Base-by-base conservation (phyloP, 2,797 vertebrate genomes). In the Liparis tanakae region DNA sequence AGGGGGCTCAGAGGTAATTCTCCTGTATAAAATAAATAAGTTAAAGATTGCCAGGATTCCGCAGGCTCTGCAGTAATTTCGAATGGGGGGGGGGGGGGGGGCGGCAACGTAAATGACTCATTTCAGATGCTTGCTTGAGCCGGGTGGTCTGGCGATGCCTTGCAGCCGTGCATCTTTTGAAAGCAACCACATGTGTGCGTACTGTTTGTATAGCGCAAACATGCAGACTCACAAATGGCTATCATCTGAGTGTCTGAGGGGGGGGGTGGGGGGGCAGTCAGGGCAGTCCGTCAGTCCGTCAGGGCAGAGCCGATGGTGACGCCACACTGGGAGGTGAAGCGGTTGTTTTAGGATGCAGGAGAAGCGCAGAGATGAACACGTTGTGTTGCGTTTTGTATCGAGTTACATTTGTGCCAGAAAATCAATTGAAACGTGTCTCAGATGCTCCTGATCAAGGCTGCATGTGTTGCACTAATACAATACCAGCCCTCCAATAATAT, bases 1-100 rank as follows among this genome's bases (percentile, higher is more conserved):
- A 85, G 84, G 75, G 87, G 88, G 80, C 91, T 92, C 46, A 34
- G 82, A 88, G 85, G 90, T 92, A 90, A 89, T 90, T 93, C 87
- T 91, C 74, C 71, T 72, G 56, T 25, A 84, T 71, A 78, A 68
- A 68, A 70, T 65, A 67, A 62, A 67, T 53, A 81, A 65, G 68
- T 63, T 55, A 81, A 77, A 62, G 78, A 89, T 86, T 91, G 92
- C 84, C 89, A 89, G 84, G 84, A 90, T 86, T 92, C 85, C 43
- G 68, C 84, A 67, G 84, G 88, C 80, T 91, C 76, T 46, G 73
- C 78, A 68, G 84, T 89, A 84, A 89, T 87, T 91, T 87, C 71
- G 74, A 78, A 77, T 85, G 76, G 82, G 83, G 70, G 74, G 25
- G 25, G 25, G 25, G 25, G 25, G 25, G 25, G 25, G 25, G 25